Base-by-base conservation (phyloP, 2,113 vertebrate genomes). In the Centropus bengalensis region DNA sequence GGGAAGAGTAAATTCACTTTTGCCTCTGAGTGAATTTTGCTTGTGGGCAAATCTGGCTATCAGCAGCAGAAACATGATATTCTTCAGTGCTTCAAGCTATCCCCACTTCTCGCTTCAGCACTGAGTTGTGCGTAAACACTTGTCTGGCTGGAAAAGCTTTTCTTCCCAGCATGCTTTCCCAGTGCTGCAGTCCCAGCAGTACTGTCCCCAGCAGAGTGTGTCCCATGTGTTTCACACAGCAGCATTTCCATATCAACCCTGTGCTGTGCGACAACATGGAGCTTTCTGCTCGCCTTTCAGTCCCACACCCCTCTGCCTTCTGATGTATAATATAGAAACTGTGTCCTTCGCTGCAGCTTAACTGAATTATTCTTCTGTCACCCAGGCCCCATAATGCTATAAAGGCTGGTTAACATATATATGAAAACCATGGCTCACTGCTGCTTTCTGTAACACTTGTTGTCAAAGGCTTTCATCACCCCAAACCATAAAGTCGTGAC, bases 381-480 rank as follows among this genome's bases (percentile, higher is more conserved):
- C 76, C 68, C 52, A 33, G 68, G 52, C 68, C 68, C 44, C 0
- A 4, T 69, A 68, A 85, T 82, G 75, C 91, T 93, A 5, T 93
- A 68, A 86, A 71, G 56, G 68, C 71, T 91, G 80, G 88, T 95
- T 96, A 95, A 84, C 88, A 92, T 97, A 93, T 79, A 93, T 93
- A 95, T 96, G 95, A 97, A 94, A 93, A 59, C 83, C 89, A 85
- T 95, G 91, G 69, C 74, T 96, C 92, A 95, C 88, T 52, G 8
- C 79, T 59, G 82, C 2, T 95, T 59, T 54, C 24, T 36, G 51
- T 94, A 85, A 89, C 84, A 82, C 47, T 14, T 88, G 56, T 26
- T 93, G 79, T 94, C 85, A 94, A 88, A 90, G 52, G 33, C 71
- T 91, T 91, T 93, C 38, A 91, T 88, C 76, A 60, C 38, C 59